Conservation (phyloP, 2,113 vertebrate species). For the Onychostruthus taczanowskii region DNA sequence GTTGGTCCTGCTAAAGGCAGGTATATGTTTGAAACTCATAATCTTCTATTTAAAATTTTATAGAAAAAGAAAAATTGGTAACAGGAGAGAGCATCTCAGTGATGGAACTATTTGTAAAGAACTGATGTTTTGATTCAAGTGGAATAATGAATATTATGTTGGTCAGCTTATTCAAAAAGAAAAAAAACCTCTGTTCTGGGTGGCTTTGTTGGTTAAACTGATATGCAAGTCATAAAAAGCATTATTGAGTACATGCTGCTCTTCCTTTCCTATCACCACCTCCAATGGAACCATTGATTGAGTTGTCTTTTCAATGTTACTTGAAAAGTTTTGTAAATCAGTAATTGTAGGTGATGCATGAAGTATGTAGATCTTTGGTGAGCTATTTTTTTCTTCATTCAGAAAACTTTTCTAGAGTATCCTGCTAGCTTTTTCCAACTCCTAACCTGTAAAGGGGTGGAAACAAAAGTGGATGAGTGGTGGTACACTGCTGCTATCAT, state of each 20-base stretch:
- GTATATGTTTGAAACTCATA: not conserved
- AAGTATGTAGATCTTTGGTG: not conserved
- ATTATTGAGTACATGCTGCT: not conserved
- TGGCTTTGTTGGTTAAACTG: not conserved
- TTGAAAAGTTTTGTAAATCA: not conserved
- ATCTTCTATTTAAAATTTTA: not conserved
- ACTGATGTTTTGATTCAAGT: not conserved
- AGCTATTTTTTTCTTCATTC: not conserved
- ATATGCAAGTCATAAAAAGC: not conserved
- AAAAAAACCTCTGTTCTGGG: not conserved
- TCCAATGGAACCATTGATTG: not conserved
- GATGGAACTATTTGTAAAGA: not conserved
- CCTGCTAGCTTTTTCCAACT: not conserved
- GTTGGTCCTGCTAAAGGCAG: not conserved
- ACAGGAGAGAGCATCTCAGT: not conserved
- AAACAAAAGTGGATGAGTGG: not conserved
- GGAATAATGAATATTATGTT: not conserved
- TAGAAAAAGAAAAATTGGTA: not conserved
- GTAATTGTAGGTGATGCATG: not conserved
- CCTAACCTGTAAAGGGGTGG: not conserved
- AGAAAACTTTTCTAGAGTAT: not conserved
- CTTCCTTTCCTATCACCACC: not conserved
- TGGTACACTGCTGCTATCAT: not conserved
- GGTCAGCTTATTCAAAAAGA: not conserved
- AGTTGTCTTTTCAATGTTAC: not conserved